Conservation (phyloP, 2,113 vertebrate genomes). For the Mormyrus lacerda region DNA sequence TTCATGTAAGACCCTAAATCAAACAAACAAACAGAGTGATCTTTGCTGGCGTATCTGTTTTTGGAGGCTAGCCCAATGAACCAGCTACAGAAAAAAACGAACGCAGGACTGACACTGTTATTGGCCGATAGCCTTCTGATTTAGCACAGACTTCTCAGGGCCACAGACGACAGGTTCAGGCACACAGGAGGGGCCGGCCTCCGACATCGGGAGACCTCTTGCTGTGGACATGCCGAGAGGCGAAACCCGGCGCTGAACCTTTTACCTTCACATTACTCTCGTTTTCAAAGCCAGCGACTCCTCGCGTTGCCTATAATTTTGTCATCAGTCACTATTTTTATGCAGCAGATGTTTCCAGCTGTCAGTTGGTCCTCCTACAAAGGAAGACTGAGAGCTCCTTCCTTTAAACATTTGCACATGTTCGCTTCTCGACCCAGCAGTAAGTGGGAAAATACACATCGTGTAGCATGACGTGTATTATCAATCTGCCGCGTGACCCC, state of each 20-base stretch:
- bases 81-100: neutral
- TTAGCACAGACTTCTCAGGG: neutral
- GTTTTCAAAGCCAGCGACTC: slow-evolving; percentile 47
- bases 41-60: neutral
- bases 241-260: slow-evolving; percentile 17
- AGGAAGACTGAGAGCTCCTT: slow-evolving; percentile 52
- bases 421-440: slow-evolving; percentile 36
- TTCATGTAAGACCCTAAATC: neutral
- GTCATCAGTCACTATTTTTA: slow-evolving; percentile 66
- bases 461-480: neutral
- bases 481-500: neutral
- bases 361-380: slow-evolving; percentile 52
- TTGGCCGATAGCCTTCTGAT: neutral
- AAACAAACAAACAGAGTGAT: neutral
- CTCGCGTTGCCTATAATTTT: slow-evolving; percentile 52
- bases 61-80: neutral
- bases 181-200: neutral
- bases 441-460: slow-evolving; percentile 25
- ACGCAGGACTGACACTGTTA: neutral
- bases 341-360: slow-evolving; percentile 64
- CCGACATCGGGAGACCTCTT: slow-evolving; percentile 5
- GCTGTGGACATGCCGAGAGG: slow-evolving; percentile 13
- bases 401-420: slow-evolving; percentile 53
- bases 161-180: neutral
- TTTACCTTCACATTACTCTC: slow-evolving; percentile 45